Percentiles rank a stretch among this genome's conserved stretches.
phyloP scores from a whole-genome alignment of 64 coral and sea anemone genomes.

The Anthopleura sola region DNA sequence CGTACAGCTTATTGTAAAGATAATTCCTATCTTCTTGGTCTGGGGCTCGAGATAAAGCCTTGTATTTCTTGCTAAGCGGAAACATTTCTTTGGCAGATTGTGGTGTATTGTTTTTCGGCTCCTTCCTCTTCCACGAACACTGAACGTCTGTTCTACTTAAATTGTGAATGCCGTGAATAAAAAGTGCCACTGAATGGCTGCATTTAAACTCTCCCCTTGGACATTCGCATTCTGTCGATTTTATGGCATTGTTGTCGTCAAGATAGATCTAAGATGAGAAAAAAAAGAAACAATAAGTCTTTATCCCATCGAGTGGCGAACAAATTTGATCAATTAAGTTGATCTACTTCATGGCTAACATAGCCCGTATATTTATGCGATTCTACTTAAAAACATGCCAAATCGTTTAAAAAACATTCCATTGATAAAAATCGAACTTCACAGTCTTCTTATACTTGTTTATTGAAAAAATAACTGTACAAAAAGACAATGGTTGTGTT shows the following conservation, averaged over 20 bases:
- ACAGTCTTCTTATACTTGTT: too few species aligned
- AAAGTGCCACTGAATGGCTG: slow-evolving; percentile 15
- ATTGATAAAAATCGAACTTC: too few species aligned
- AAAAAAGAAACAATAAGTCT: too few species aligned
- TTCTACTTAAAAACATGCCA: too few species aligned
- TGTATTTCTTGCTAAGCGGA: slow-evolving; percentile 30
- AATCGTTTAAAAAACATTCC: too few species aligned
- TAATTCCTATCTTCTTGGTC: slow-evolving; percentile 1
- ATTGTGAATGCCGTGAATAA: neutral
- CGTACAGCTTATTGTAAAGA: neutral
- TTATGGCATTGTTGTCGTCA: too few species aligned
- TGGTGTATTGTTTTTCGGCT: neutral
- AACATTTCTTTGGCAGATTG: slow-evolving; percentile 20
- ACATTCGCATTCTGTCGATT: neutral
- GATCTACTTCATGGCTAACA: too few species aligned
- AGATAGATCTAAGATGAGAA: slow-evolving; percentile 39
- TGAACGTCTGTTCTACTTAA: slow-evolving; percentile 29
- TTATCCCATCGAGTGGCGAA: too few species aligned
- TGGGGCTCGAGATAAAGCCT: slow-evolving; percentile 10
- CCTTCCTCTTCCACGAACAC: slow-evolving; percentile 29
- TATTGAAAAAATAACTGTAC: too few species aligned
- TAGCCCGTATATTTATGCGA: too few species aligned
- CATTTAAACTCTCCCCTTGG: slow-evolving; percentile 9
- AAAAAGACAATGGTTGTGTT: too few species aligned
- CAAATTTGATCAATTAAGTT: too few species aligned